Evolutionary conservation across 2,113 vertebrate genomes (phyloP), one percentile per base, ranked within the genome.

Genomic region (Silurus glanis): DNA sequence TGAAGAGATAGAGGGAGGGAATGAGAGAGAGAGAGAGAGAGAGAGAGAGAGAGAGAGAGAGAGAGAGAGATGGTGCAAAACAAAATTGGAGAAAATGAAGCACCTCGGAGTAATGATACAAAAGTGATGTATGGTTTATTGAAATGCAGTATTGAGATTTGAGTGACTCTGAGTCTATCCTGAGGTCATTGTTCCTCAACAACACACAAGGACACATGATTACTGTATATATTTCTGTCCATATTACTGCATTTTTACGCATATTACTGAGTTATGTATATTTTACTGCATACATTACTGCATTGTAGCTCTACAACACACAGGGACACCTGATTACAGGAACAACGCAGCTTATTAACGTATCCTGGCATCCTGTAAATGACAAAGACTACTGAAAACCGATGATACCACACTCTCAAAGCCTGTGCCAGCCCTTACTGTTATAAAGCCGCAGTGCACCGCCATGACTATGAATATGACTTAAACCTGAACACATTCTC

Each of bases 61-160:
- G 55, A 61, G 89, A 86, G 6, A 69, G 53, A 28, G 87, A 90
- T 90, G 80, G 91, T 91, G 89, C 87, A 47, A 37, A 47, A 81
- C 13, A 5, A 45, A 62, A 21, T 1, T 45, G 37, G 37, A 64
- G 2, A 23, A 81, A 56, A 55, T 55, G 28, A 56, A 76, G 0
- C 21, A 74, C 47, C 28, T 71, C 14, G 10, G 17, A 74, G 6
- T 23, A 74, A 74, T 49, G 47, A 45, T 37, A 37, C 13, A 76
- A 12, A 53, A 55, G 10, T 10, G 12, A n/a, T 55, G 49, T n/a
- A n/a, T n/a, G 12, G 74, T 25, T 76, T n/a, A 16, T 3, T 3
- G 7, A 9, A 13, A n/a, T 79, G n/a, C 17, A 51, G 61, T 6
- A 7, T 17, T 79, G 55, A 37, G 1, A 3, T 37, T 37, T 3